These are phyloP conservation scores for Craseonycteris thonglongyai DNA, from an alignment of 2,113 vertebrate genomes.

Conservation along the genomic window DNA sequence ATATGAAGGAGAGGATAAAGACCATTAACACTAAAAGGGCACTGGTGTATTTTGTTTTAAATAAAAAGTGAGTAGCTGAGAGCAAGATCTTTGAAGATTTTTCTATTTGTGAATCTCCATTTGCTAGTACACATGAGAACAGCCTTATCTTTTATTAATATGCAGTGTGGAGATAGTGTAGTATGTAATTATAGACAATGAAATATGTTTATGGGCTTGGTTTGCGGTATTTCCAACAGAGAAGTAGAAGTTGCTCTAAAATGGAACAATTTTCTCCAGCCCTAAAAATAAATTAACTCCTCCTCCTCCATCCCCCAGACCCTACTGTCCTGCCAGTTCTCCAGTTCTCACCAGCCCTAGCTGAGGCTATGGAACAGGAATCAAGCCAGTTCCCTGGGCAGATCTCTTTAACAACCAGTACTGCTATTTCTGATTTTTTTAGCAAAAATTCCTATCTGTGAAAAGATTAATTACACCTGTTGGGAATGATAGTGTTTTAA, in stretches of 20 bases:
- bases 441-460: not conserved
- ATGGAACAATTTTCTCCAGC: constrained; percentile 9
- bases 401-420: constrained; percentile 18
- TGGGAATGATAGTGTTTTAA: not conserved
- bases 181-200: constrained; percentile 58
- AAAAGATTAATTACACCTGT: constrained; percentile 15
- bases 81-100: not conserved
- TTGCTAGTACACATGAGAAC: not conserved
- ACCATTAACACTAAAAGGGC: not conserved
- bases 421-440: constrained; percentile 1
- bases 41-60: not conserved
- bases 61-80: not conserved
- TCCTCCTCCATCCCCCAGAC: not conserved
- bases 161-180: not conserved
- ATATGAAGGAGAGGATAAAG: not conserved
- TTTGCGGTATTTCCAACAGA: constrained; percentile 62
- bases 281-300: constrained; percentile 63
- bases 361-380: not conserved
- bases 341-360: not conserved
- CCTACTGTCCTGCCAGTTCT: constrained; percentile 18
- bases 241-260: constrained; percentile 52
- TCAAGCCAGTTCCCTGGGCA: constrained; percentile 26
- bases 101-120: not conserved
- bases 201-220: constrained; percentile 30
- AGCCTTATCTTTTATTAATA: not conserved